These are phyloP conservation scores for Benthosema pterotum DNA, from an alignment of 2,797 vertebrate species.

Conservation along the genomic window DNA sequence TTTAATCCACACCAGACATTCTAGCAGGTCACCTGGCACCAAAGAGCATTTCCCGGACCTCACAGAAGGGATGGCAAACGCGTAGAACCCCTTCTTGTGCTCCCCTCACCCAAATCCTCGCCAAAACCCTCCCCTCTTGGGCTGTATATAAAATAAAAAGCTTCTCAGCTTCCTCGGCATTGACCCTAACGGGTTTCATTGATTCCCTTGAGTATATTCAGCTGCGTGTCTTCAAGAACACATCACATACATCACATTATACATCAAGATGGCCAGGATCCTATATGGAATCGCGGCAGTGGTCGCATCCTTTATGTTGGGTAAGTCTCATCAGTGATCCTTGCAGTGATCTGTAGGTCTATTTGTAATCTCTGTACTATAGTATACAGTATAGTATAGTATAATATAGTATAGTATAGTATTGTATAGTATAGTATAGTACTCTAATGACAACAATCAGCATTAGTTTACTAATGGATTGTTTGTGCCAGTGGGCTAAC, in stretches of 20 bases:
- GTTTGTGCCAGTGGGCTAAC: no score
- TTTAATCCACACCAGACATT: no score
- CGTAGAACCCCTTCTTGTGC: no score
- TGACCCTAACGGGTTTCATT: constrained; percentile 2
- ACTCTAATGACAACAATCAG: no score
- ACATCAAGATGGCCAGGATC: constrained; percentile 63
- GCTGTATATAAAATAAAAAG: not conserved
- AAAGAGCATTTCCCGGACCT: no score
- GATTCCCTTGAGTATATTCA: not conserved
- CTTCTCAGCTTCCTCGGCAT: not conserved
- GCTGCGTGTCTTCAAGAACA: constrained; percentile 6
- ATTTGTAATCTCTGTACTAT: not conserved
- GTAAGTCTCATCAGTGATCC: constrained; percentile 56
- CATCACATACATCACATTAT: constrained; percentile 9
- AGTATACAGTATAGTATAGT: no score
- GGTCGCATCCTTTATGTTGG: constrained; percentile 61
- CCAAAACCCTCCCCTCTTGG: not conserved
- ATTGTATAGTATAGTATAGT: no score
- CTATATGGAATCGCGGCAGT: constrained; percentile 55
- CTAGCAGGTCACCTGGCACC: no score
- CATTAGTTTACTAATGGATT: not conserved
- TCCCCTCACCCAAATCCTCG: no score
- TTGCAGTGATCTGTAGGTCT: not conserved
- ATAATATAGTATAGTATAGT: no score
- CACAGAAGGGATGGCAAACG: no score